Conservation (phyloP, 2,888 invertebrate species). For the Epirrhoe tristata region DNA sequence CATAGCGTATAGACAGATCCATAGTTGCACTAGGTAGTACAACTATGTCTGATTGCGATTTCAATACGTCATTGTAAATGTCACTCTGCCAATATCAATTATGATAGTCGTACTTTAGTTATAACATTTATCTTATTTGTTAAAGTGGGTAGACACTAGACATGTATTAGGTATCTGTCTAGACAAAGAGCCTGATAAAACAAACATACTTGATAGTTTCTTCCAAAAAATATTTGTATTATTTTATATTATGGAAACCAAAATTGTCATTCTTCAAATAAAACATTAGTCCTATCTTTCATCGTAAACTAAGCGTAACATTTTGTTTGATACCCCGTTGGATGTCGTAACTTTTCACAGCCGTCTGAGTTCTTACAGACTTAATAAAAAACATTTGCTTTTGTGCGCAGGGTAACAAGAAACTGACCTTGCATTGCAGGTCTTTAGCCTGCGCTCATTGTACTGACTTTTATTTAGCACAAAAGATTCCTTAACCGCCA, state of each 20-base stretch:
- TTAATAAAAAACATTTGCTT: slow-evolving; percentile 48
- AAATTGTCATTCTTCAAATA: slow-evolving; percentile 39
- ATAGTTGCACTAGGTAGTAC: background rate
- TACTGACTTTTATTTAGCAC: slow-evolving; percentile 72
- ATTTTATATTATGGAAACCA: slow-evolving; percentile 25
- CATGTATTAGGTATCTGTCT: slow-evolving; percentile 8
- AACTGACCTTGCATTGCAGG: slow-evolving; percentile 49
- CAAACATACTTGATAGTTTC: background rate
- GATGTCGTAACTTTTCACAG: slow-evolving; percentile 42
- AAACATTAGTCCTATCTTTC: slow-evolving; percentile 39
- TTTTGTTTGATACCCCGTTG: slow-evolving; percentile 45
- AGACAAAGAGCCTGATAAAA: slow-evolving; percentile 11
- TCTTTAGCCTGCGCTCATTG: slow-evolving; percentile 57
- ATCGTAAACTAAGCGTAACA: slow-evolving; percentile 43
- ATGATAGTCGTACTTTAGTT: background rate
- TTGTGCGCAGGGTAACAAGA: slow-evolving; percentile 39
- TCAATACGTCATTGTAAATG: slow-evolving; percentile 12
- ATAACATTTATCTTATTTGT: slow-evolving; percentile 1
- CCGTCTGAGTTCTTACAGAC: slow-evolving; percentile 39
- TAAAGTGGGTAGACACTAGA: background rate
- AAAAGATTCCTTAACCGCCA: slow-evolving; percentile 67
- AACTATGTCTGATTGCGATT: slow-evolving; percentile 4
- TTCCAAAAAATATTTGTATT: slow-evolving; percentile 15
- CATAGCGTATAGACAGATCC: background rate
- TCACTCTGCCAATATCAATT: slow-evolving; percentile 7